phyloP scores from a whole-genome alignment of 2,888 invertebrate species.

The Metallyticus violacea region DNA sequence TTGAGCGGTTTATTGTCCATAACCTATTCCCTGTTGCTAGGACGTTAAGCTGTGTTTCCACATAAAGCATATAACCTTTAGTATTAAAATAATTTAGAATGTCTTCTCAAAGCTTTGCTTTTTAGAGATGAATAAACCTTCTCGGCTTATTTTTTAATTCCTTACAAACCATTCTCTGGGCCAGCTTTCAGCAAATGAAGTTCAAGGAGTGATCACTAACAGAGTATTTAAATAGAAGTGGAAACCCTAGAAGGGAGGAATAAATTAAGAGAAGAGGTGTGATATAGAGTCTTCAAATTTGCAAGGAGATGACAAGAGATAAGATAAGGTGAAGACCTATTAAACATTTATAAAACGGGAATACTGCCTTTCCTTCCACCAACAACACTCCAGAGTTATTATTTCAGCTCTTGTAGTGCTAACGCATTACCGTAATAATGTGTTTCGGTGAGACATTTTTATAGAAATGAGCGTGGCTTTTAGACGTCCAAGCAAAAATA shows the following conservation, averaged over 20 bases:
- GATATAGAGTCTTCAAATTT: neutral
- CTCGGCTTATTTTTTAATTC: neutral
- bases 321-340: neutral
- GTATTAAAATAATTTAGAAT: no score
- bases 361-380: neutral
- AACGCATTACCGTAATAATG: no score
- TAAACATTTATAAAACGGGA: neutral
- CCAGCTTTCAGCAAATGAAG: neutral
- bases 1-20: no score
- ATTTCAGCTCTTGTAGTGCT: neutral
- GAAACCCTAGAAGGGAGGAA: neutral
- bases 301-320: neutral
- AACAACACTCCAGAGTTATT: neutral
- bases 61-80: no score
- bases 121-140: neutral
- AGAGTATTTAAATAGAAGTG: neutral
- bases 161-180: neutral
- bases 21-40: no score
- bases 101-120: neutral
- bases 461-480: no score
- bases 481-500: no score
- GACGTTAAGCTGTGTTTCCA: no score
- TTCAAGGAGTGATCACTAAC: neutral
- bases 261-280: neutral
- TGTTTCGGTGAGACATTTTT: no score